Conservation (phyloP, 2,113 vertebrate genomes). For the Copsychus sechellarum region DNA sequence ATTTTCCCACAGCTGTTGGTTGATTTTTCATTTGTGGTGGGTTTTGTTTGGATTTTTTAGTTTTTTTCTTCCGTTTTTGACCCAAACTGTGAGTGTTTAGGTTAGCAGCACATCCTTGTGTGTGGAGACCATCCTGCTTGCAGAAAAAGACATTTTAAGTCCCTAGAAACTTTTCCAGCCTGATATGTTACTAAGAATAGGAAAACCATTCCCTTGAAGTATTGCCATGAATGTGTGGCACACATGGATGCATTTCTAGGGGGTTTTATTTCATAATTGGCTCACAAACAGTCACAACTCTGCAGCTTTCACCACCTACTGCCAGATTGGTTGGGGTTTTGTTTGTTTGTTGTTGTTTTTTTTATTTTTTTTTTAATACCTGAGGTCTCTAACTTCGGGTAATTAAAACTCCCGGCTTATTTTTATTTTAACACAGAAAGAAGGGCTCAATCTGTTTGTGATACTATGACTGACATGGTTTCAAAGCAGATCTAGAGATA, state of each 20-base stretch:
- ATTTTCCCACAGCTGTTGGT: neutral
- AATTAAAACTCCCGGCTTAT: neutral
- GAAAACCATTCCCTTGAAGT: neutral
- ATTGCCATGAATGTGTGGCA: neutral
- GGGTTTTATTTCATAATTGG: neutral
- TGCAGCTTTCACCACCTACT: neutral
- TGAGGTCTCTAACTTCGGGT: neutral
- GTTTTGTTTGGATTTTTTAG: neutral
- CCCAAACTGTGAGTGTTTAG: neutral
- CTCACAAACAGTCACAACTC: neutral
- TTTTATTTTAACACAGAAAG: neutral
- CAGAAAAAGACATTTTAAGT: neutral
- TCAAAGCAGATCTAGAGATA: conserved; percentile 64
- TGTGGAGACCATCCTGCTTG: neutral
- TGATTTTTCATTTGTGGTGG: neutral
- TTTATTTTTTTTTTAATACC: neutral
- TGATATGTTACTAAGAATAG: neutral
- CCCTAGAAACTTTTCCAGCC: neutral
- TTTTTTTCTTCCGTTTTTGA: neutral
- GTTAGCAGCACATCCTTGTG: neutral
- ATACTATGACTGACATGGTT: conserved; percentile 63
- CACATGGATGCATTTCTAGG: fast-evolving
- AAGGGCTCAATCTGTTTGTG: conserved; percentile 47
- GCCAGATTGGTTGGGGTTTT: neutral
- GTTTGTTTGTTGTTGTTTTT: neutral